Evolutionary conservation across 2,888 invertebrate genomes (phyloP).

Genomic region (Sthenelais limicola): DNA sequence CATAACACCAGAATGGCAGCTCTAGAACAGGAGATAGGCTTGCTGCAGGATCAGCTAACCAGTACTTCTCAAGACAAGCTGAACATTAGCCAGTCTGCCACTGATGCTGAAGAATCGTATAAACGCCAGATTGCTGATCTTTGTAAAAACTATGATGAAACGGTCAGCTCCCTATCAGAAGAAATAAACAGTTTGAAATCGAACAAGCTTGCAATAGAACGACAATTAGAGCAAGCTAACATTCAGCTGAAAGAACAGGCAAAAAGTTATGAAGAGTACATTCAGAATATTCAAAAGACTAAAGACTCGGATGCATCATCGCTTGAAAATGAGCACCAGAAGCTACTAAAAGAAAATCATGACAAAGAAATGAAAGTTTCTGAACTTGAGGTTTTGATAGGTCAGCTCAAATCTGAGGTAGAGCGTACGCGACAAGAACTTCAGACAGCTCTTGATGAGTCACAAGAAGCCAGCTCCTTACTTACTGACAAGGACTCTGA

Average conservation of each 20-base stretch:
- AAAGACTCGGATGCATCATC: constrained; percentile 53
- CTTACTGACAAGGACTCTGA: constrained; percentile 41
- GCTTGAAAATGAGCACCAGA: constrained; percentile 54
- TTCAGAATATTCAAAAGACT: constrained; percentile 54
- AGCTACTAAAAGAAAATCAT: constrained; percentile 50
- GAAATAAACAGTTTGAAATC: too few relatives aligned
- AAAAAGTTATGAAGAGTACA: constrained; percentile 56
- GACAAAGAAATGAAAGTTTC: constrained; percentile 53
- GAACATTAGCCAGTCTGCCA: too few relatives aligned
- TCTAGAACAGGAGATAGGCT: neutral
- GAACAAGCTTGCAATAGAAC: too few relatives aligned
- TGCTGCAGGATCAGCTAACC: constrained; percentile 10
- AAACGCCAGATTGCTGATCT: too few relatives aligned
- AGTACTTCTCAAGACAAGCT: neutral
- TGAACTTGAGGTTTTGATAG: constrained; percentile 52
- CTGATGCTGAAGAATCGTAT: too few relatives aligned
- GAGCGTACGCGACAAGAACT: constrained; percentile 53
- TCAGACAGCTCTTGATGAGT: constrained; percentile 51
- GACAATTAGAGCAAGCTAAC: neutral
- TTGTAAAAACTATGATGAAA: too few relatives aligned
- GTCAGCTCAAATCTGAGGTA: constrained; percentile 50
- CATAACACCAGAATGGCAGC: neutral
- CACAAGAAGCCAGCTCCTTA: constrained; percentile 47
- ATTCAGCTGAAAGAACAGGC: constrained; percentile 45
- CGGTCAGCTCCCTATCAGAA: too few relatives aligned